These are phyloP conservation scores for Pavo muticus DNA, from an alignment of 2,113 vertebrate species.

Conservation along the genomic window DNA sequence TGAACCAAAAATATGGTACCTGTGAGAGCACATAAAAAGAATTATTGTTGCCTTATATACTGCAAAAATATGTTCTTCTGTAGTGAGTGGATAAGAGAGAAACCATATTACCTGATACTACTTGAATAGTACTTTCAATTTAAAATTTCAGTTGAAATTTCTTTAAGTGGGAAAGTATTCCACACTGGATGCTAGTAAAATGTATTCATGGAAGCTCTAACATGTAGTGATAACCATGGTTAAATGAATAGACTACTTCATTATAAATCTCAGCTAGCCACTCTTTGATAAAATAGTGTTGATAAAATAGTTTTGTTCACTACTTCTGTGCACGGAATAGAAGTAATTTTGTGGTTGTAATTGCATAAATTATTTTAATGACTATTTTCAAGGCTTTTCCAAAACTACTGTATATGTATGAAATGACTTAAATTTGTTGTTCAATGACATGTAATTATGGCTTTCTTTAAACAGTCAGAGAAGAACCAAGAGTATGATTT, in stretches of 20 bases:
- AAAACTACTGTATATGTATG: not conserved
- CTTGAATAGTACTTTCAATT: not conserved
- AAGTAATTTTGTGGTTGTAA: not conserved
- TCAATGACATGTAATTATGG: not conserved
- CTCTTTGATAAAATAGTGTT: not conserved
- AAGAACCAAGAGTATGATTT: not conserved
- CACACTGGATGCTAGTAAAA: not conserved
- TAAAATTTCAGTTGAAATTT: not conserved
- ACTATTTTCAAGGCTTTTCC: not conserved
- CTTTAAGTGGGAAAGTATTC: not conserved
- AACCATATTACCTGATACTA: not conserved
- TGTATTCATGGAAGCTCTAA: not conserved
- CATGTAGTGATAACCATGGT: not conserved
- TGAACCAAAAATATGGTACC: not conserved
- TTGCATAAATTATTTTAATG: not conserved
- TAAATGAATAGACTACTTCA: not conserved
- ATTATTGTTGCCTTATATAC: not conserved
- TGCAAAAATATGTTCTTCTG: not conserved
- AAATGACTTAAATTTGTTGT: not conserved
- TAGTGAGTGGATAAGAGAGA: not conserved
- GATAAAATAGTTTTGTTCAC: not conserved
- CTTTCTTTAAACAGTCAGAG: not conserved
- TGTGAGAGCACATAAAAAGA: not conserved
- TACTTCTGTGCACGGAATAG: not conserved
- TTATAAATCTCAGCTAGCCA: not conserved